phyloP scores from a whole-genome alignment of 1,140 invertebrate genomes.

The Drosophila truncata region DNA sequence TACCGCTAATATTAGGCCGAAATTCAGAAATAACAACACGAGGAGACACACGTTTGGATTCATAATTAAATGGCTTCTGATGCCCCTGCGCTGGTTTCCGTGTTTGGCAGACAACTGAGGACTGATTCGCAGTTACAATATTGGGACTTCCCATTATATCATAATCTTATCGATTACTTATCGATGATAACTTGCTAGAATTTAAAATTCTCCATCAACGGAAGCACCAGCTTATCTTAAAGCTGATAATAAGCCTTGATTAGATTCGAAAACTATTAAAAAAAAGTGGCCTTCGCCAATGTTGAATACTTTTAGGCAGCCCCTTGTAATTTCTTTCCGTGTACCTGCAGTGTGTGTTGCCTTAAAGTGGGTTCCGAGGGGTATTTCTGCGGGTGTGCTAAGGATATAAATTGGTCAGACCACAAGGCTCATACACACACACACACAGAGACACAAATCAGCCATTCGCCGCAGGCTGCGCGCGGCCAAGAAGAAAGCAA shows the following conservation, averaged over 20 bases:
- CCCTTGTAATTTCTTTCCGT: not conserved
- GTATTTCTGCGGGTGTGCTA: not conserved
- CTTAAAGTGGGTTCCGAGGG: not conserved
- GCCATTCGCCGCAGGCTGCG: constrained; percentile 70
- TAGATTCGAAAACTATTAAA: not conserved
- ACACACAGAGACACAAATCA: constrained; percentile 32
- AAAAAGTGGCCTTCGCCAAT: not conserved
- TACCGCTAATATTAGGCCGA: not conserved
- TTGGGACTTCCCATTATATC: not conserved
- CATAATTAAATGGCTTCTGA: not conserved
- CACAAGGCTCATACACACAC: no score
- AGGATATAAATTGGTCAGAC: constrained; percentile 49
- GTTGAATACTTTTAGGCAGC: no score
- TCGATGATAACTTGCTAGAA: not conserved
- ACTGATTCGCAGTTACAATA: not conserved
- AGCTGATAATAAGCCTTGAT: not conserved
- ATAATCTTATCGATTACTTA: not conserved
- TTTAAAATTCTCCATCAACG: not conserved
- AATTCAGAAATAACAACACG: not conserved
- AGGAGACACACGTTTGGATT: not conserved
- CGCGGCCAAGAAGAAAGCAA: constrained; percentile 34
- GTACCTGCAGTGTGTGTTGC: constrained; percentile 38
- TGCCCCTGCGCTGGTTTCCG: not conserved
- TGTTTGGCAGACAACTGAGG: not conserved
- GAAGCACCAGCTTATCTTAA: not conserved